Evolutionary conservation across 23 tunicate species (phyloP).

Genomic region (Trididemnum nubilum): DNA sequence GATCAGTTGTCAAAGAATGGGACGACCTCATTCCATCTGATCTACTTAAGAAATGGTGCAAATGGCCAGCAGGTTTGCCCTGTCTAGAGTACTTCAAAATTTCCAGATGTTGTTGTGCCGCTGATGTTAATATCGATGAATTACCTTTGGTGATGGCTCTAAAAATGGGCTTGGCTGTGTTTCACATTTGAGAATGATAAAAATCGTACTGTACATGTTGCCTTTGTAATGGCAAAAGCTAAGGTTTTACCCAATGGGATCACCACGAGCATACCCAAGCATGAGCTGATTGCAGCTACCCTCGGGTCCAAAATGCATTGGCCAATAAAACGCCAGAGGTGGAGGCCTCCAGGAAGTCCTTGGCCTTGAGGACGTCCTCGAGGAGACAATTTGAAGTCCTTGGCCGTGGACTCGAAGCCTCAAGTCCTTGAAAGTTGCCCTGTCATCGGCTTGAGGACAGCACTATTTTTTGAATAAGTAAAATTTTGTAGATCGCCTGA

Average conservation of each 20-base stretch:
- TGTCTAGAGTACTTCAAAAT: background rate
- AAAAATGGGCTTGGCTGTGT: constrained; percentile 4
- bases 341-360: no score
- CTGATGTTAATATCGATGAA: background rate
- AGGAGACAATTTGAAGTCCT: no score
- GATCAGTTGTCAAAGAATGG: constrained; percentile 1
- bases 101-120: background rate
- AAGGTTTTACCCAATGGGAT: constrained; percentile 13
- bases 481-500: no score
- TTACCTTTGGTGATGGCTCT: constrained; percentile 13
- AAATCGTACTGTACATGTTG: background rate
- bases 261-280: constrained; percentile 7
- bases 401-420: background rate
- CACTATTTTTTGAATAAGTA: no score
- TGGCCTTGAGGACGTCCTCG: no score
- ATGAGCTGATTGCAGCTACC: constrained; percentile 6
- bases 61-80: constrained; percentile 9
- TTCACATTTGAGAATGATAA: background rate
- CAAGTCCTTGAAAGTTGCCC: no score
- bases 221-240: constrained; percentile 26
- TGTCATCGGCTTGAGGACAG: no score
- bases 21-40: constrained; percentile 4
- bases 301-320: constrained; percentile 9
- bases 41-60: background rate
- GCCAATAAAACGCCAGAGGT: constrained; percentile 18